Evolutionary conservation across 2,888 invertebrate genomes (phyloP).

Genomic region (Balanococcus diminutus): DNA sequence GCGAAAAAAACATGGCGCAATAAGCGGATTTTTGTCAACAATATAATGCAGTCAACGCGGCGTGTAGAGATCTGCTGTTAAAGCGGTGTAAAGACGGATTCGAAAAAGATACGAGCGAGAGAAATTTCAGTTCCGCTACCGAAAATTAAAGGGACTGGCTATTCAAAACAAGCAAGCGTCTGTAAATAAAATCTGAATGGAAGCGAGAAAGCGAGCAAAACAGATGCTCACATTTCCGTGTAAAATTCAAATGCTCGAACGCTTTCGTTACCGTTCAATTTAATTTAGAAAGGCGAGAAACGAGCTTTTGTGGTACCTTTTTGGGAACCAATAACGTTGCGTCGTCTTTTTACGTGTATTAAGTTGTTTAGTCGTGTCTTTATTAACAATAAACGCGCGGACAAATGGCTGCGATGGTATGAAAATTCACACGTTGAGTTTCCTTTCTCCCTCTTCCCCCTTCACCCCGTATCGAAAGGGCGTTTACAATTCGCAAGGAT

Average conservation of each 20-base stretch:
- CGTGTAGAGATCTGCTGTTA: slow-evolving; percentile 15
- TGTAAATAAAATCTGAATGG: slow-evolving; percentile 50
- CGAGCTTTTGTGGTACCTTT: slow-evolving; percentile 39
- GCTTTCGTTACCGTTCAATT: slow-evolving; percentile 44
- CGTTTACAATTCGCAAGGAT: not conserved
- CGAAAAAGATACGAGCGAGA: not conserved
- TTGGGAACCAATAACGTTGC: slow-evolving; percentile 4
- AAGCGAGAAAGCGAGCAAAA: slow-evolving; percentile 50
- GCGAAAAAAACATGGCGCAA: slow-evolving; percentile 46
- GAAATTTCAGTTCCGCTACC: slow-evolving; percentile 27
- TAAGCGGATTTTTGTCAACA: slow-evolving; percentile 51
- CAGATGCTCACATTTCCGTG: slow-evolving; percentile 50
- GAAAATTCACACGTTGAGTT: not conserved
- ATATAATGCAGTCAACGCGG: slow-evolving; percentile 39
- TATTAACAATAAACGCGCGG: slow-evolving; percentile 5
- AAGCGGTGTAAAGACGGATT: slow-evolving; percentile 45
- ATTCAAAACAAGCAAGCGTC: slow-evolving; percentile 50
- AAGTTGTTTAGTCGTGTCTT: not conserved
- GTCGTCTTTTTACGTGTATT: slow-evolving; percentile 13
- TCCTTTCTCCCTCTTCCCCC: not conserved
- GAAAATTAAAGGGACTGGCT: slow-evolving; percentile 39
- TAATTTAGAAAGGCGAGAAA: slow-evolving; percentile 45
- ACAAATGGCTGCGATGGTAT: not conserved
- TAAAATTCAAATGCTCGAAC: slow-evolving; percentile 46
- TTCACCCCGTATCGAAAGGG: not conserved